A percentile compares a stretch with the other conserved stretches of the same genome.
Conservation (phyloP, 2,888 invertebrate genomes). For the Kuschelorhynchus macadamiae region DNA sequence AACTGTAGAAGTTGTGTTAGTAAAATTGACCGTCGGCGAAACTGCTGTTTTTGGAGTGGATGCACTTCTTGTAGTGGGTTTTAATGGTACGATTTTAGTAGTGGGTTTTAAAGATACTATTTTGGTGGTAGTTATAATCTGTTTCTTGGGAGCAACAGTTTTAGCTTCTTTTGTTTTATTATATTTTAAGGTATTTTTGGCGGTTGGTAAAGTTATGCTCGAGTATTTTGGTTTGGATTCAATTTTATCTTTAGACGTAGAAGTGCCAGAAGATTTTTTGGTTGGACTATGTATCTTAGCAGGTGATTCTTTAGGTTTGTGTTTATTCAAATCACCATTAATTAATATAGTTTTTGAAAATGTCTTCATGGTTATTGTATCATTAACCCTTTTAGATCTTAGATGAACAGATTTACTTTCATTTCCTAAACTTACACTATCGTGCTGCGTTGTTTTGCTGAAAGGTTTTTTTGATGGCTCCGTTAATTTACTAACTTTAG, state of each 20-base stretch:
- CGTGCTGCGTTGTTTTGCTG: conserved; percentile 50
- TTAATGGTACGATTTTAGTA: conserved; percentile 40
- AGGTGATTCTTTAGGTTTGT: conserved; percentile 47
- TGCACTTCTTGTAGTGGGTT: no score
- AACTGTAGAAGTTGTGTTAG: no score
- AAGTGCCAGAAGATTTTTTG: conserved; percentile 36
- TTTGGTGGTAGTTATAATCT: conserved; percentile 60
- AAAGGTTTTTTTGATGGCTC: conserved; percentile 34
- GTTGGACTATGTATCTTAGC: conserved; percentile 36
- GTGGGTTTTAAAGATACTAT: conserved; percentile 56
- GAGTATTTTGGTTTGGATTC: conserved; percentile 31
- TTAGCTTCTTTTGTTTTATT: conserved; percentile 43
- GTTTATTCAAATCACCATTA: conserved; percentile 52
- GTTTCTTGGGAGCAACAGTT: conserved; percentile 46
- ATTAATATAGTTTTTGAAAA: conserved; percentile 42
- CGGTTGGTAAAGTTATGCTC: conserved; percentile 48
- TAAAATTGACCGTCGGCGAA: conserved; percentile 30
- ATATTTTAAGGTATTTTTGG: conserved; percentile 62
- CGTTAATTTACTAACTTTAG: conserved; percentile 44
- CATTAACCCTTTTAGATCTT: conserved; percentile 60
- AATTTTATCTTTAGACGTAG: conserved; percentile 15
- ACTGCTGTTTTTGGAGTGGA: conserved; percentile 33
- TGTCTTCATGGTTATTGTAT: conserved; percentile 56
- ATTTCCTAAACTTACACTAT: conserved; percentile 56
- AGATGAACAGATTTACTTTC: conserved; percentile 55